Evolutionary conservation across 2,888 invertebrate species (phyloP).

Genomic region (Ormyrus nitidulus): DNA sequence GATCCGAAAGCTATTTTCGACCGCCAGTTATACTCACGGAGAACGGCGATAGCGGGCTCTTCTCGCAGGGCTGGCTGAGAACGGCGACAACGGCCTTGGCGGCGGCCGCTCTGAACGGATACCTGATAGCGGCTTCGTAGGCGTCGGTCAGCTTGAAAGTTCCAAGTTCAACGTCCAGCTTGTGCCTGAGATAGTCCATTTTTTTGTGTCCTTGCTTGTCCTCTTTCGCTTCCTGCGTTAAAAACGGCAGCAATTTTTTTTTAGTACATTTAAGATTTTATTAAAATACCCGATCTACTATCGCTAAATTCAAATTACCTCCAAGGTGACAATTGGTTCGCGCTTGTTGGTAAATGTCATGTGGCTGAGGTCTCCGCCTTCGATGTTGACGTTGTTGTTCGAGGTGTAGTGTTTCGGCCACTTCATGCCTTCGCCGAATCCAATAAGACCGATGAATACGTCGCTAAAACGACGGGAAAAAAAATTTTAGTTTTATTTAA

Average conservation of each 20-base stretch:
- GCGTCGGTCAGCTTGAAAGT: conserved; percentile 76
- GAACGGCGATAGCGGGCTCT: conserved; percentile 75
- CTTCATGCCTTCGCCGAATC: conserved; percentile 77
- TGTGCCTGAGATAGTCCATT: conserved; percentile 69
- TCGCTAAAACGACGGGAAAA: conserved; percentile 75
- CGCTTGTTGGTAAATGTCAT: conserved; percentile 65
- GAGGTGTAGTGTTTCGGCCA: conserved; percentile 80
- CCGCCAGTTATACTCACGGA: conserved; percentile 75
- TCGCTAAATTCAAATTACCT: conserved; percentile 58
- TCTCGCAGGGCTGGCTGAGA: conserved; percentile 80
- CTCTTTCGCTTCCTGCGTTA: conserved; percentile 66
- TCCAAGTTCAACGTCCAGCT: conserved; percentile 77
- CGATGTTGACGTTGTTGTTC: conserved; percentile 77
- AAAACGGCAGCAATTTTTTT: conserved; percentile 2
- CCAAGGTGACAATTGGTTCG: conserved; percentile 66
- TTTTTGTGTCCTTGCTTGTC: conserved; percentile 60
- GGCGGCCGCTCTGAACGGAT: conserved; percentile 87
- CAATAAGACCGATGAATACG: conserved; percentile 79
- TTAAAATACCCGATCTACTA: not conserved
- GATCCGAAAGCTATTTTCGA: not conserved
- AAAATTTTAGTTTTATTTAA: conserved; percentile 54
- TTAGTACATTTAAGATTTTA: not conserved
- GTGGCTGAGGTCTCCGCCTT: conserved; percentile 76
- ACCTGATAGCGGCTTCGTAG: conserved; percentile 80
- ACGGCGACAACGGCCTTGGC: conserved; percentile 84